Evolutionary conservation across 2,113 vertebrate genomes (phyloP).

Genomic region (Albula goreensis): DNA sequence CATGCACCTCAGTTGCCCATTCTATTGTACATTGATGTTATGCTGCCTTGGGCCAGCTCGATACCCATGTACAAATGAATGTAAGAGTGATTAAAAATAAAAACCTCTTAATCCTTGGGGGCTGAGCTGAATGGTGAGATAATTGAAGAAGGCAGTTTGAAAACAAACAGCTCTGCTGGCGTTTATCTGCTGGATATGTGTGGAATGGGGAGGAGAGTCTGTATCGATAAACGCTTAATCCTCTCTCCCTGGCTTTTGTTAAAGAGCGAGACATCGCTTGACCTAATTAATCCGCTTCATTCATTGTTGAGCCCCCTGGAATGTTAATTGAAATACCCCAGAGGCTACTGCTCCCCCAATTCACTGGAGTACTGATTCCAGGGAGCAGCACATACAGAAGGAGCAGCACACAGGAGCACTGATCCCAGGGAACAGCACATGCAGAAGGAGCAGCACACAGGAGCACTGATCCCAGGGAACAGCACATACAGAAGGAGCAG

Average conservation of each 20-base stretch:
- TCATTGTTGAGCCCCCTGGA: neutral
- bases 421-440: too few species aligned
- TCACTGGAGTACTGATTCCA: too few species aligned
- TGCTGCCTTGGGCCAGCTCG: neutral
- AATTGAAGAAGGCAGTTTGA: neutral
- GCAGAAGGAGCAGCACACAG: too few species aligned
- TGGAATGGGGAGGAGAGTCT: neutral
- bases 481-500: too few species aligned
- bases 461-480: too few species aligned
- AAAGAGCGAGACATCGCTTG: neutral
- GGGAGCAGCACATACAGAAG: too few species aligned
- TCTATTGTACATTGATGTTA: neutral
- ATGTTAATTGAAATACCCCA: neutral
- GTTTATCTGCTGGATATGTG: neutral
- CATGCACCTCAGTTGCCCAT: neutral
- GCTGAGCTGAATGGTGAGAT: neutral
- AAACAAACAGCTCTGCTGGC: neutral
- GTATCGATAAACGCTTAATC: slow-evolving; percentile 5
- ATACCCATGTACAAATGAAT: neutral
- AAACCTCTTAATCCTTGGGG: neutral
- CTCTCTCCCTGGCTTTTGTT: neutral
- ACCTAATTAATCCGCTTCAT: neutral
- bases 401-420: too few species aligned
- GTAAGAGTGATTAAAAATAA: neutral
- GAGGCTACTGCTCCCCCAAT: too few species aligned